Base-by-base conservation (phyloP, 2,888 invertebrate species). In the Electrophaes corylata region DNA sequence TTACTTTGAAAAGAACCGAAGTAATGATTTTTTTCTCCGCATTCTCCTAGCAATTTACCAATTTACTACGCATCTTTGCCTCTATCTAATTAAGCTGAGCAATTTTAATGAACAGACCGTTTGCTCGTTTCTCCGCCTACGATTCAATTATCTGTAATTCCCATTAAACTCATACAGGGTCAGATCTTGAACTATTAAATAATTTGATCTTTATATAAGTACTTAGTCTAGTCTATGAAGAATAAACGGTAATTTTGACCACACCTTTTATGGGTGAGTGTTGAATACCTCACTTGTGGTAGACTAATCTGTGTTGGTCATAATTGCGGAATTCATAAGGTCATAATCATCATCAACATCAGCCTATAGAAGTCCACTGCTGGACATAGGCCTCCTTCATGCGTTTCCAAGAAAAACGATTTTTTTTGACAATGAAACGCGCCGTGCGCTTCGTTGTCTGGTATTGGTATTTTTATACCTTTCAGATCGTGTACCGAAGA, bases 131-230 rank as follows among this genome's bases (percentile, higher is more conserved):
- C 65, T 56, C 64, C 76, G 70, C 76, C 73, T 70, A 70, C 71
- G 64, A 39, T 51, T 58, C 64, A 67, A 65, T 65, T 62, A 64
- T 47, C 39, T 18, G 54, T 67, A 65, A 64, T 64, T 65, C 62
- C 57, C 62, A 57, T 61, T 75, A 73, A 73, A 72, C 69, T 73
- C 70, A 69, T 71, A 67, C 78, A 80, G 84, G 88, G 88, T 88
- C 88, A 89, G 86, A 83, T 81, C 80, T 72, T 82, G 86, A 86
- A 83, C 84, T 79, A 75, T 75, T 74, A 73, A 75, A 74, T 80
- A 82, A 84, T 79, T 79, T 70, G 73, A 79, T 71, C 60, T 62
- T 56, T 55, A 57, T 53, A 14, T 39, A 46, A 49, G 49, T 51
- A n/a, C n/a, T n/a, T n/a, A n/a, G n/a, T n/a, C n/a, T n/a, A 16